Evolutionary conservation across 1,140 invertebrate genomes (phyloP).

Genomic region (Aleiodes sp.): DNA sequence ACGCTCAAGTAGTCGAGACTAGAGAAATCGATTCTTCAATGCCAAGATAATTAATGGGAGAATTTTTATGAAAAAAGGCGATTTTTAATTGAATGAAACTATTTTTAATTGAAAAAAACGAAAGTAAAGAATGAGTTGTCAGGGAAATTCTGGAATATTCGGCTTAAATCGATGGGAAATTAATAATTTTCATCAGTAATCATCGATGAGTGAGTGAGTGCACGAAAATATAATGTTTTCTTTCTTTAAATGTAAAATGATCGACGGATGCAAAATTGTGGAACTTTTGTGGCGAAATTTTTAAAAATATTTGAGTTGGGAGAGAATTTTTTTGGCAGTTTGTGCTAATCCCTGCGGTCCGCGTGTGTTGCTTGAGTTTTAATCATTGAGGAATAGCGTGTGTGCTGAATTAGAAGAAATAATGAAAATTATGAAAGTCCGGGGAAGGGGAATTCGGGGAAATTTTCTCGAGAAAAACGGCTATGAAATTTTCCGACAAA

Average conservation of each 20-base stretch:
- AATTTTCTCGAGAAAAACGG: too few species aligned
- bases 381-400: not conserved
- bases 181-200: not conserved
- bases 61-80: not conserved
- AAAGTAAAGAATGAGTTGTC: not conserved
- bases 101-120: not conserved
- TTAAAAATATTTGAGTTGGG: too few species aligned
- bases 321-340: too few species aligned
- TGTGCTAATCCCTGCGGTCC: not conserved
- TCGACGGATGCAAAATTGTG: not conserved
- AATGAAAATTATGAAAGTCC: too few species aligned
- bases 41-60: too few species aligned
- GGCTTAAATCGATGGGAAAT: conserved; percentile 25
- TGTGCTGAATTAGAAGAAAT: not conserved
- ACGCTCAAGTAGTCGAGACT: conserved; percentile 4
- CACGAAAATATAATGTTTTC: conserved; percentile 12
- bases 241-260: too few species aligned
- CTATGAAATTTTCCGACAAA: too few species aligned
- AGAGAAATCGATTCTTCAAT: not conserved
- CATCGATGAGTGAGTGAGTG: conserved; percentile 25
- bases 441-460: too few species aligned
- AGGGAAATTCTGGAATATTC: too few species aligned
- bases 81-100: not conserved
- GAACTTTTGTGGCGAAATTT: too few species aligned
- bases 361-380: conserved; percentile 3